These are phyloP conservation scores for Papilio dardanus DNA, from an alignment of 1,140 invertebrate species.

Conservation along the genomic window DNA sequence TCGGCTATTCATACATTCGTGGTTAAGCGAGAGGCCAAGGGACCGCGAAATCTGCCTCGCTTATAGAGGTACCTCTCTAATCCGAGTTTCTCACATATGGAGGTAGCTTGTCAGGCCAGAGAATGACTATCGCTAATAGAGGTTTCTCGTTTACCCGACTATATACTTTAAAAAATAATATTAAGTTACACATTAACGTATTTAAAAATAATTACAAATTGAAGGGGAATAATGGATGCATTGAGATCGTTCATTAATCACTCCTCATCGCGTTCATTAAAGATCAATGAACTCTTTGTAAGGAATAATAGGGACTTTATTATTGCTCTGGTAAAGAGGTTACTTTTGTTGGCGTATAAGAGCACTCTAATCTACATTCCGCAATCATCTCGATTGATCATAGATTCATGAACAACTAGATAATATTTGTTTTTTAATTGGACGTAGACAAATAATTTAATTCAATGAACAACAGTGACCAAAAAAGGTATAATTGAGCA, in stretches of 20 bases:
- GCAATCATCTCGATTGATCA: conserved; percentile 12
- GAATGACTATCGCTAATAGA: no score
- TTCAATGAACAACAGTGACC: no score
- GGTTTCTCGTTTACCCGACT: no score
- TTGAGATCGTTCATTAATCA: conserved; percentile 66
- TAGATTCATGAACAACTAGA: neutral
- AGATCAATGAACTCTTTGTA: conserved; percentile 64
- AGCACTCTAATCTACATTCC: conserved; percentile 24
- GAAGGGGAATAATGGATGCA: conserved; percentile 49
- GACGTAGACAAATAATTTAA: neutral
- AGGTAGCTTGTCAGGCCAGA: no score
- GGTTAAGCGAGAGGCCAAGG: no score
- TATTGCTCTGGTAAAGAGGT: conserved; percentile 52
- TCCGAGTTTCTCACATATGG: no score
- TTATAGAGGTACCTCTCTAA: no score
- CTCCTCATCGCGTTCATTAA: conserved; percentile 60
- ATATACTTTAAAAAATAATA: neutral
- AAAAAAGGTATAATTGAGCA: no score
- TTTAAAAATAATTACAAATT: neutral
- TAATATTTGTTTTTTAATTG: neutral
- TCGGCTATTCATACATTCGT: no score
- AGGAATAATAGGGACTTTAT: conserved; percentile 49
- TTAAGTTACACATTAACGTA: neutral
- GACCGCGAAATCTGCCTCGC: no score
- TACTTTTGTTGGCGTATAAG: conserved; percentile 30